Base-by-base conservation (phyloP, 2,888 invertebrate species). In the Syritta pipiens region DNA sequence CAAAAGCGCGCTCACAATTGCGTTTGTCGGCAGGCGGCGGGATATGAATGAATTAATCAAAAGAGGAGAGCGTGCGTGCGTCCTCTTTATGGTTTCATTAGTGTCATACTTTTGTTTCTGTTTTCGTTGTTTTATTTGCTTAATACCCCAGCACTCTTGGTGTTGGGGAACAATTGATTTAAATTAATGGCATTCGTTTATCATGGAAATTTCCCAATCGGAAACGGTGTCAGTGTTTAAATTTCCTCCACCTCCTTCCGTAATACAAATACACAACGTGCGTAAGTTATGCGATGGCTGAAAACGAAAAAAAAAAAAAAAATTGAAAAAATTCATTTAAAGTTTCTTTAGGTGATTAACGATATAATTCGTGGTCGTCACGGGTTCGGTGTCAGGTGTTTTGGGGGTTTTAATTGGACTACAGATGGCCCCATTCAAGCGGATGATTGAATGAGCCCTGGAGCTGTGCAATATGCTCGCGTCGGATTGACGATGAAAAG, bases 51-150 rank as follows among this genome's bases (percentile, higher is more conserved):
- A 77, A 77, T 77, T 77, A 72, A 77, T 77, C 72, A 77, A 72
- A 65, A 57, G 57, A 71, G 51, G 71, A 71, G 10, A 14, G 30
- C 40, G 51, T 57, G 59, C 46, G 57, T 62, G 68, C 49, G 42
- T 65, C 57, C 35, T 57, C 65, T 55, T 65, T 77, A 60, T 67
- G 77, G 65, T 65, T 77, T 77, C 77, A 77, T 77, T 77, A 77
- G 65, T 72, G 77, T 77, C 77, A 72, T 51, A 60, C 65, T 72
- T 60, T 59, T 51, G 7, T 59, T 59, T 59, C 37, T 59, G 35
- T 51, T 42, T 51, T 72, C 32, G 28, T 59, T 42, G 22, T 74
- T 35, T 74, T 72, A 40, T 65, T 60, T 60, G 53, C 26, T 48
- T 28, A 46, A 28, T 53, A 12, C 17, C n/a, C 17, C 37, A 28